These are phyloP conservation scores for Drosophila pseudotalamancana DNA, from an alignment of 2,888 invertebrate species.

Conservation along the genomic window DNA sequence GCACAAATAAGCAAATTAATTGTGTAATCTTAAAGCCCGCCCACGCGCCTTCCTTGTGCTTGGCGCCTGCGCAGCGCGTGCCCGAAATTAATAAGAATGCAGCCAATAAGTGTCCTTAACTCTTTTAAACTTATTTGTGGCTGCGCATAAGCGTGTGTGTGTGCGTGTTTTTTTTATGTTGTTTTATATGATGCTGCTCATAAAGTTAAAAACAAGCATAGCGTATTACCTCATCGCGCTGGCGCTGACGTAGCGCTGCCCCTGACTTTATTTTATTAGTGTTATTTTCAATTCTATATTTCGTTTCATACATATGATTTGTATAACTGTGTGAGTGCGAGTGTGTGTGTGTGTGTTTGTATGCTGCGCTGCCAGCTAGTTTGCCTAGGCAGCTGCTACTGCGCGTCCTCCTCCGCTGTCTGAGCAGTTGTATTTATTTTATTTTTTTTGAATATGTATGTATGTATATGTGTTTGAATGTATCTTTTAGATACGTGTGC, in stretches of 20 bases:
- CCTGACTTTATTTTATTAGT: conserved; percentile 74
- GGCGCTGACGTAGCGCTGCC: conserved; percentile 61
- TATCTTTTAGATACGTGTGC: conserved; percentile 59
- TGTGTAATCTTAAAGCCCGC: conserved; percentile 60
- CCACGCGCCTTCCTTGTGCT: conserved; percentile 24
- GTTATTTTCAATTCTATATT: conserved; percentile 74
- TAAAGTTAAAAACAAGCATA: conserved; percentile 59
- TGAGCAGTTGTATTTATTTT: conserved; percentile 14
- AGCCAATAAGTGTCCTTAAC: conserved; percentile 14
- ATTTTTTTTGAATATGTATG: conserved; percentile 5
- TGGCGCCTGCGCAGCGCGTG: conserved; percentile 65
- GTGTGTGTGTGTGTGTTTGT: conserved; percentile 23
- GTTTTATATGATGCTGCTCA: conserved; percentile 13
- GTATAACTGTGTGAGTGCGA: conserved; percentile 7
- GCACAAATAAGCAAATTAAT: conserved; percentile 52
- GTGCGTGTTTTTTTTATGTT: conserved; percentile 10
- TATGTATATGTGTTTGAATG: conserved; percentile 9
- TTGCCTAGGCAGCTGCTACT: conserved; percentile 43
- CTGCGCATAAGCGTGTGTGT: conserved; percentile 6
- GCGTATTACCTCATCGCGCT: conserved; percentile 77
- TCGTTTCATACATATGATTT: conserved; percentile 44
- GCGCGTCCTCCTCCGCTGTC: conserved; percentile 19
- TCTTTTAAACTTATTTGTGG: conserved; percentile 6
- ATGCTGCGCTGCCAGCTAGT: conserved; percentile 56
- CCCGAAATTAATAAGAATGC: conserved; percentile 2